A percentile compares a stretch with the other conserved stretches of the same genome.
Evolutionary conservation across 2,888 invertebrate genomes (phyloP).

Genomic region (Synergus japonicus): DNA sequence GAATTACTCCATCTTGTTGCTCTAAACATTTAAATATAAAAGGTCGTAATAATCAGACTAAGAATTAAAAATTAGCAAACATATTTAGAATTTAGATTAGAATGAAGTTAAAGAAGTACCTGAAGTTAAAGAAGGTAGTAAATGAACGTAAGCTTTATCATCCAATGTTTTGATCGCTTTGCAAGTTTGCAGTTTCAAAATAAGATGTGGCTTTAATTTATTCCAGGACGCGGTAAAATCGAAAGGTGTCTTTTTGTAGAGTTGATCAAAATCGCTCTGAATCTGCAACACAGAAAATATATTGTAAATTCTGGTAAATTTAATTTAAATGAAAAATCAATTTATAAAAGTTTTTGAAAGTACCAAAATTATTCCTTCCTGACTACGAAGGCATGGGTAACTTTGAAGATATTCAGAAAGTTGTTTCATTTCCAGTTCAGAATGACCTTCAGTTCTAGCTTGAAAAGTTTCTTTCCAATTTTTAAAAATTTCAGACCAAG

Average conservation of each 20-base stretch:
- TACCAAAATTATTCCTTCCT: conserved; percentile 28
- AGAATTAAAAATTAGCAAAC: background rate
- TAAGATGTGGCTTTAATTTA: conserved; percentile 7
- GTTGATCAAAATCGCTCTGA: conserved; percentile 2
- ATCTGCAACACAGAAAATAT: conserved; percentile 4
- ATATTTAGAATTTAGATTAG: background rate
- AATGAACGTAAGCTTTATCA: conserved; percentile 27
- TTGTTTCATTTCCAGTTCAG: conserved; percentile 6
- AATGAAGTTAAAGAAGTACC: background rate
- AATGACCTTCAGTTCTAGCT: conserved; percentile 28
- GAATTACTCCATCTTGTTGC: conserved; percentile 22
- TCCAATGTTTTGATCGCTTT: conserved; percentile 21
- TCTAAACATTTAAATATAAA: background rate
- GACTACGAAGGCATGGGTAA: conserved; percentile 16
- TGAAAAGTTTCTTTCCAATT: conserved; percentile 26
- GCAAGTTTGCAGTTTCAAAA: conserved; percentile 13
- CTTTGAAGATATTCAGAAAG: conserved; percentile 20
- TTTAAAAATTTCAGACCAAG: conserved; percentile 10
- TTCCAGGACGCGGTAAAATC: background rate
- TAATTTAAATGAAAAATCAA: background rate
- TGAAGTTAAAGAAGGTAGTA: conserved; percentile 23
- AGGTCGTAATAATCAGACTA: background rate
- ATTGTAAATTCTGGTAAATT: background rate
- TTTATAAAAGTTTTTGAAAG: background rate
- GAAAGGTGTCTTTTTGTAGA: background rate